Evolutionary conservation across 2,888 invertebrate genomes (phyloP), one percentile per base, ranked within the genome.

Genomic region (Heliconius ethilla): DNA sequence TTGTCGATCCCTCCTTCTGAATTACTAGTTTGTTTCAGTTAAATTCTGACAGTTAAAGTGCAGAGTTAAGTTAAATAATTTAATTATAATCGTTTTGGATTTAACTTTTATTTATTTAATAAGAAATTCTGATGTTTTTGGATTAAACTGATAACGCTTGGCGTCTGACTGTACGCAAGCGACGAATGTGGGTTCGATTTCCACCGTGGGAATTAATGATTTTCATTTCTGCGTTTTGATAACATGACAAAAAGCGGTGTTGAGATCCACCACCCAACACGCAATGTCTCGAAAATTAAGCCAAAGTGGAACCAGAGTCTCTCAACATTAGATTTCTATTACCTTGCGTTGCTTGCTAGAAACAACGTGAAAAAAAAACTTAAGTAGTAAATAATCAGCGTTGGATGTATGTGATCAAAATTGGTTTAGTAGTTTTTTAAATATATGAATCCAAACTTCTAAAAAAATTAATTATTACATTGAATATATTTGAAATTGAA

Each of bases 1-100:
- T 37, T 67, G 37, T 69, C 40, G 15, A 69, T 69, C 37, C 40
- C 67, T 40, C 3, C 4, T 63, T 40, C n/a, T 69, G n/a, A 40
- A 25, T 25, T 40, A 25, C 25, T 69, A 69, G 67, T 69, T 69
- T 25, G 25, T 69, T 69, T 69, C 15, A 25, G 40, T 40, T 69
- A 25, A 13, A 40, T 15, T 40, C 1, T 69, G 67, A 69, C 40
- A 40, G 67, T 69, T 69, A 69, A 40, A 69, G 67, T 69, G 40
- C 67, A 25, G 13, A 69, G 25, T 40, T 15, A 40, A 69, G 25
- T 69, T 25, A n/a, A 40, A 69, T 25, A 40, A 40, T 51, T 1
- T 40, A 69, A 25, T 25, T 40, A 40, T 40, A 9, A 67, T 22
- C n/a, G 33, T n/a, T 59, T 59, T n/a, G 1, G 10, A 10, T n/a